Conservation (phyloP, 1,140 invertebrate genomes). For the Calephelis nemesis region DNA sequence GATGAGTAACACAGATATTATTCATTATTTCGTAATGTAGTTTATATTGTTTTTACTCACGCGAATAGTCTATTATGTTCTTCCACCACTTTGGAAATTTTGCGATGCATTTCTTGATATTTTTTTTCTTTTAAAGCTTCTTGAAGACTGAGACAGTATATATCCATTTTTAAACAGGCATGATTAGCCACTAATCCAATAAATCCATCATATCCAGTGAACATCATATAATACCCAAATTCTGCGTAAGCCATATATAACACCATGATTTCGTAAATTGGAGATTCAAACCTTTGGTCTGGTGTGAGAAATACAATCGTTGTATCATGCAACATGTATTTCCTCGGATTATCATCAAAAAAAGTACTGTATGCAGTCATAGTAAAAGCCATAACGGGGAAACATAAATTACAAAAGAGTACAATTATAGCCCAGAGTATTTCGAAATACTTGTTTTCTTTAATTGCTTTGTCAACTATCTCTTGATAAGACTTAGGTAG, state of each 20-base stretch:
- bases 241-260: conserved; percentile 34
- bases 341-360: conserved; percentile 31
- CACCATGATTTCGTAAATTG: conserved; percentile 42
- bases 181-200: conserved; percentile 6
- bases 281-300: conserved; percentile 39
- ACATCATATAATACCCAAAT: not conserved
- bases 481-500: not conserved
- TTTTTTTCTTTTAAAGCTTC: conserved; percentile 7
- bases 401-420: conserved; percentile 20
- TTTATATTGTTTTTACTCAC: too few relatives aligned
- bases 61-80: too few relatives aligned
- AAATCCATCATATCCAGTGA: conserved; percentile 9
- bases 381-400: conserved; percentile 38
- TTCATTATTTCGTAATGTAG: too few relatives aligned
- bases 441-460: not conserved
- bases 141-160: conserved; percentile 1
- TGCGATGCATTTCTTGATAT: too few relatives aligned
- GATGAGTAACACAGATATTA: too few relatives aligned
- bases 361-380: conserved; percentile 37
- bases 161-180: conserved; percentile 19
- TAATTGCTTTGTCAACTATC: not conserved
- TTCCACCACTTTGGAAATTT: not conserved
- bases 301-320: conserved; percentile 34
- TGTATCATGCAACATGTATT: conserved; percentile 51
- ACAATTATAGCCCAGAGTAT: not conserved